These are phyloP conservation scores for Drosophila prosaltans DNA, from an alignment of 1,140 invertebrate genomes.

Conservation along the genomic window DNA sequence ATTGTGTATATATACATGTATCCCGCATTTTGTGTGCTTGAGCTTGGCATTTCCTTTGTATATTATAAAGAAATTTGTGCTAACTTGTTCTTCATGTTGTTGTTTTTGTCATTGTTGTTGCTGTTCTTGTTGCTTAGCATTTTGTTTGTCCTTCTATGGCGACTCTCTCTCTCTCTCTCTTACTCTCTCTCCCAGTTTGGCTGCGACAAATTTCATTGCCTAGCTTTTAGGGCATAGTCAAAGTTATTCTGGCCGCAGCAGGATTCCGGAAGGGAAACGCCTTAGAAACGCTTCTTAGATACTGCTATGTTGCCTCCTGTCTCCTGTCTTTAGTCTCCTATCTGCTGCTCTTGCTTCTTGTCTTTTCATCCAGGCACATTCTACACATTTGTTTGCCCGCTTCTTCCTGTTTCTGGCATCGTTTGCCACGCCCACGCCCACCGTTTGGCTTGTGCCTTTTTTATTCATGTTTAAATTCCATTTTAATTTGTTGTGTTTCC, in stretches of 20 bases:
- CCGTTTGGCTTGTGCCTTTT: conserved; percentile 16
- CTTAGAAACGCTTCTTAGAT: conserved; percentile 13
- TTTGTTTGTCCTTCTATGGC: conserved; percentile 38
- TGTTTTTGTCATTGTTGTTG: conserved; percentile 23
- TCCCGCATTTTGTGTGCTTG: conserved; percentile 39
- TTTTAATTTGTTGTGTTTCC: conserved; percentile 72
- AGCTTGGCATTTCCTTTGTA: conserved; percentile 76
- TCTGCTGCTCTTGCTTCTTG: neutral
- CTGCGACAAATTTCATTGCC: conserved; percentile 45
- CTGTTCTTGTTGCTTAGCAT: conserved; percentile 34
- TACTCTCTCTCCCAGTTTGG: conserved; percentile 16
- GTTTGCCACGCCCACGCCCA: conserved; percentile 26
- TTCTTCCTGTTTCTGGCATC: conserved; percentile 10
- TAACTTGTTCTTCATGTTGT: conserved; percentile 28
- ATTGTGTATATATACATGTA: neutral
- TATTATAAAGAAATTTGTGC: conserved; percentile 79
- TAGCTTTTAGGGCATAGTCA: conserved; percentile 53
- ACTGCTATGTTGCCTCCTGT: conserved; percentile 45
- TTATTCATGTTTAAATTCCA: conserved; percentile 63
- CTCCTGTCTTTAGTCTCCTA: neutral
- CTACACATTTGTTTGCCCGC: neutral
- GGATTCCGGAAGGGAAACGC: conserved; percentile 11
- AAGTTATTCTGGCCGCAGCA: conserved; percentile 30
- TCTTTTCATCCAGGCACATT: neutral
- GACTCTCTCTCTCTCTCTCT: conserved; percentile 29